Conservation (phyloP, 64 coral and sea anemone species). For the Stylophora pistillata region DNA sequence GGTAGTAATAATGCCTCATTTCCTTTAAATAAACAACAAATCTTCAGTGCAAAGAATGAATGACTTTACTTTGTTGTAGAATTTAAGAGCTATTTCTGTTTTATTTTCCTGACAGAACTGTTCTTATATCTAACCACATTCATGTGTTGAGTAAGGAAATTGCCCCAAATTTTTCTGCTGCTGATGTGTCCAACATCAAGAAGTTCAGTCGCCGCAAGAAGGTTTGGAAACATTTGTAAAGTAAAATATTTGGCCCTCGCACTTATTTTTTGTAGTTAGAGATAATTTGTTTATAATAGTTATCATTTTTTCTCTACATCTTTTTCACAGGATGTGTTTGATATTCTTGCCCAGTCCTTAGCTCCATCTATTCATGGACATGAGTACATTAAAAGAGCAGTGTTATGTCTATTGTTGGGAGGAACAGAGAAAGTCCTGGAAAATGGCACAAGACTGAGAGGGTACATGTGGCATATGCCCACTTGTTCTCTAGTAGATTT, state of each 20-base stretch:
- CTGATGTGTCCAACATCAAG: conserved; percentile 92
- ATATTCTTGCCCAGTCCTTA: conserved; percentile 75
- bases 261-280: background rate
- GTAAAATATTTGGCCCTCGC: background rate
- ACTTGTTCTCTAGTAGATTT: background rate
- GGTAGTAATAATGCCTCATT: conserved; percentile 25
- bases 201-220: conserved; percentile 86
- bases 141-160: conserved; percentile 98
- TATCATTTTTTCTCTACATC: background rate
- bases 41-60: background rate
- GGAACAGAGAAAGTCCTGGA: conserved; percentile 95
- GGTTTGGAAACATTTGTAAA: conserved; percentile 38
- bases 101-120: conserved; percentile 59
- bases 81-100: background rate
- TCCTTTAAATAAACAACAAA: background rate
- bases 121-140: conserved; percentile 96
- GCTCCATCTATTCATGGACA: conserved; percentile 98
- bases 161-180: conserved; percentile 65
- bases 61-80: no score
- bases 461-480: conserved; percentile 33
- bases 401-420: conserved; percentile 85
- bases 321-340: conserved; percentile 85
- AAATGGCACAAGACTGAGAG: conserved; percentile 94
- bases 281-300: background rate
- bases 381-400: conserved; percentile 96